phyloP scores from a whole-genome alignment of 2,888 invertebrate species.

The Lithophane socia region DNA sequence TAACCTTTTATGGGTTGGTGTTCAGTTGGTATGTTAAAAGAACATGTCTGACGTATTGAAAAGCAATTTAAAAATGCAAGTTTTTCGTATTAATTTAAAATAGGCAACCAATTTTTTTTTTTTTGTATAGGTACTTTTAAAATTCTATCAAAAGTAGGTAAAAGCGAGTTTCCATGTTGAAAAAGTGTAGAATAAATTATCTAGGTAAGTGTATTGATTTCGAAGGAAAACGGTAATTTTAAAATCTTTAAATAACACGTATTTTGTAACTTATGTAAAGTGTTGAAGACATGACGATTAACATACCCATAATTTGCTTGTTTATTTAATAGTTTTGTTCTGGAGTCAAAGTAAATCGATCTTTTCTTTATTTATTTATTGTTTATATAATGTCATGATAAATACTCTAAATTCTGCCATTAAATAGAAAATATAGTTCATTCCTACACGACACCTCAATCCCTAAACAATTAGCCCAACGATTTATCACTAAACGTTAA shows the following conservation, averaged over 20 bases:
- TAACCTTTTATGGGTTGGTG: background rate
- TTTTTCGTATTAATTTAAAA: too few species aligned
- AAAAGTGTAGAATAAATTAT: background rate
- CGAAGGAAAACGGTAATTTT: background rate
- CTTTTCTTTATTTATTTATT: background rate
- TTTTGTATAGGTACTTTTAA: background rate
- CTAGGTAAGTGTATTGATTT: background rate
- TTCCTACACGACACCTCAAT: background rate
- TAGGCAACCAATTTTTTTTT: too few species aligned
- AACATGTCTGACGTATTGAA: background rate
- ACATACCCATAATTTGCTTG: background rate
- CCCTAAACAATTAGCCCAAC: constrained; percentile 21
- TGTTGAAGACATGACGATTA: too few species aligned
- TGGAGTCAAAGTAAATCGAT: too few species aligned
- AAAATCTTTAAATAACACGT: background rate
- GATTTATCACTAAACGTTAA: constrained; percentile 59
- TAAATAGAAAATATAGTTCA: background rate
- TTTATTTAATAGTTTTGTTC: too few species aligned
- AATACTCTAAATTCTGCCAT: background rate
- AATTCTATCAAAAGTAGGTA: fast-evolving
- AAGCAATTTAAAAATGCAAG: too few species aligned
- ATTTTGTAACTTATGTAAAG: background rate
- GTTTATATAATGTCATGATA: background rate
- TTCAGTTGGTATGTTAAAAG: background rate
- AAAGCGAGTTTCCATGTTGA: background rate